Evolutionary conservation across 2,797 vertebrate genomes (phyloP).

Genomic region (Ciconia nigra): DNA sequence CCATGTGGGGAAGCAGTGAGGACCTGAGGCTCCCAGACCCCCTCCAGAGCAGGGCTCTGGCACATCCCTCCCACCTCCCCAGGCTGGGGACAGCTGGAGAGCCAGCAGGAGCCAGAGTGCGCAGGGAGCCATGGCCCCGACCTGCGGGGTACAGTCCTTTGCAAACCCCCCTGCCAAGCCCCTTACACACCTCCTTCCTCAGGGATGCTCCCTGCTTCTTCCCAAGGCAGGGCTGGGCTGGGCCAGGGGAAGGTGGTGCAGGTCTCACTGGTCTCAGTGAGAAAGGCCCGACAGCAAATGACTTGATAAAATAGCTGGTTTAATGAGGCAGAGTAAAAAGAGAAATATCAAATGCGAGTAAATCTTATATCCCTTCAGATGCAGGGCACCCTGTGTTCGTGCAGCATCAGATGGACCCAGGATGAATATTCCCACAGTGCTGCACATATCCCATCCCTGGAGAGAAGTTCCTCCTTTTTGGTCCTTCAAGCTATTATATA

Average conservation of each 20-base stretch:
- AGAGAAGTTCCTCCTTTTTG: not conserved
- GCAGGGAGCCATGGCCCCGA: accelerated
- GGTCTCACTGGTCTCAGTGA: not conserved
- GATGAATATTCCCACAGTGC: not conserved
- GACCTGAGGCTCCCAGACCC: not conserved
- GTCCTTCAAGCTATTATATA: not conserved
- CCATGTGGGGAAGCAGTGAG: not conserved
- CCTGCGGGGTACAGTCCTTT: not conserved
- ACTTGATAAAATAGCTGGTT: not conserved
- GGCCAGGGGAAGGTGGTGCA: not conserved
- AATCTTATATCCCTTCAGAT: not conserved
- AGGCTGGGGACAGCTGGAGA: not conserved
- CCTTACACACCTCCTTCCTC: accelerated
- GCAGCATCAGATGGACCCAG: not conserved
- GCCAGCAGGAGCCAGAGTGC: not conserved
- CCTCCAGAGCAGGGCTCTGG: not conserved
- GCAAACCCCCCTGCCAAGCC: not conserved
- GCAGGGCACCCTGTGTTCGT: accelerated
- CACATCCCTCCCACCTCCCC: not conserved
- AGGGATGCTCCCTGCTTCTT: not conserved
- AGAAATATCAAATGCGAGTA: not conserved
- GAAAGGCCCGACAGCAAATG: not conserved
- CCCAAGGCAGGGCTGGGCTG: not conserved
- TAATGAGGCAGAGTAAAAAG: not conserved
- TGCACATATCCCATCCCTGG: not conserved